These are phyloP conservation scores for Sternarchorhynchus goeldii DNA, from an alignment of 2,797 vertebrate genomes.

Conservation along the genomic window DNA sequence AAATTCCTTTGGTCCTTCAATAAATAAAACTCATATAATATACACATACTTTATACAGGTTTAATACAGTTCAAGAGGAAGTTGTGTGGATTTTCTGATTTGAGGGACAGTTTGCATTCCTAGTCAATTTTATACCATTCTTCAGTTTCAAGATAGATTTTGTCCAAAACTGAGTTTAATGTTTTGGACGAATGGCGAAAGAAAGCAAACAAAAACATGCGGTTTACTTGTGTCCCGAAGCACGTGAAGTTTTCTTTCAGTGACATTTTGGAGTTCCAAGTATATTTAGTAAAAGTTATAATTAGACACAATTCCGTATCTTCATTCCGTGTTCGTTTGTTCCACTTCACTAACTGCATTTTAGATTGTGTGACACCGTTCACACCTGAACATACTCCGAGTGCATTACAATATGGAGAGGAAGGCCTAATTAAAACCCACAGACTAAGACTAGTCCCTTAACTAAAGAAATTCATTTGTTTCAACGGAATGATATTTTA, in stretches of 20 bases:
- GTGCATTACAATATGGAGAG: not conserved
- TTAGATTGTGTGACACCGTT: not conserved
- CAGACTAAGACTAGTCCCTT: not conserved
- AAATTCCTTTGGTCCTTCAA: slow-evolving; percentile 88
- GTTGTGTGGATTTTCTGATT: slow-evolving; percentile 67
- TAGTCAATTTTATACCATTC: slow-evolving; percentile 33
- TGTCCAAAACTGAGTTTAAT: not conserved
- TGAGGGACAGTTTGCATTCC: slow-evolving; percentile 16
- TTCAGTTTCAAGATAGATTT: slow-evolving; percentile 4
- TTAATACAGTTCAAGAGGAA: slow-evolving; percentile 85
- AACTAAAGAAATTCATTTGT: not conserved
- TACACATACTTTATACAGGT: slow-evolving; percentile 90
- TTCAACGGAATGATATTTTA: slow-evolving; percentile 31
- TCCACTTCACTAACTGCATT: not conserved
- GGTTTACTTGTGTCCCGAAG: not conserved
- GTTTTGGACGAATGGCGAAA: not conserved
- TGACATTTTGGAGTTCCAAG: not conserved
- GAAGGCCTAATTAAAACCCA: slow-evolving; percentile 11
- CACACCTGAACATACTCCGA: not conserved
- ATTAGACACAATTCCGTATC: not conserved
- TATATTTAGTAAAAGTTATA: too few species aligned
- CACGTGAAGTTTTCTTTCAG: not conserved
- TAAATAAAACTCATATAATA: slow-evolving; percentile 92
- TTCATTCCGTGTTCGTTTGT: slow-evolving; percentile 6
- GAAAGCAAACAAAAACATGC: not conserved